These are phyloP conservation scores for Cheilosia soror DNA, from an alignment of 2,888 invertebrate species.

Conservation along the genomic window DNA sequence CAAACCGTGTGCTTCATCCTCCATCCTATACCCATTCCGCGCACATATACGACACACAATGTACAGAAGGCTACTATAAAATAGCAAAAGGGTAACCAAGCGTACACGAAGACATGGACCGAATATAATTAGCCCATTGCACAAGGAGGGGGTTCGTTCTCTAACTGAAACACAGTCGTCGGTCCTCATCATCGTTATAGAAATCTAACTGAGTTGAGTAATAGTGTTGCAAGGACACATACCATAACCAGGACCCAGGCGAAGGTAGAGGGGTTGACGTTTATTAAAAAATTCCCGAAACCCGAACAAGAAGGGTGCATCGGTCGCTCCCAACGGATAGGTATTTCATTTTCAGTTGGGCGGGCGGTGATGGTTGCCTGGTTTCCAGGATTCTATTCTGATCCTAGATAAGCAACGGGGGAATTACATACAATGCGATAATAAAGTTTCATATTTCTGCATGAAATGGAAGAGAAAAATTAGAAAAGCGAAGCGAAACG, in stretches of 20 bases:
- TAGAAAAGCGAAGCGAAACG: constrained; percentile 32
- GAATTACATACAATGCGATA: constrained; percentile 45
- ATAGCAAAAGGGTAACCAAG: constrained; percentile 71
- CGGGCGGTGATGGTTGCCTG: constrained; percentile 28
- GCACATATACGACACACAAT: constrained; percentile 3
- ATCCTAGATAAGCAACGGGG: constrained; percentile 9
- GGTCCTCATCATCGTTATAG: neutral
- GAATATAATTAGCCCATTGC: constrained; percentile 72
- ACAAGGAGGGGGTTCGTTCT: constrained; percentile 33
- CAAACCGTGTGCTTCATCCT: constrained; percentile 27
- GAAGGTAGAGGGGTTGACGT: constrained; percentile 35
- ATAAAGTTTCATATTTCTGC: constrained; percentile 65
- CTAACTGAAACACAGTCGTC: constrained; percentile 6
- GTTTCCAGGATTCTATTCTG: constrained; percentile 18
- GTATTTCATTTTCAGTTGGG: constrained; percentile 36
- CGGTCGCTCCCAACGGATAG: constrained; percentile 13
- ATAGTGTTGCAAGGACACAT: constrained; percentile 19
- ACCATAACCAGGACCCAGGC: neutral
- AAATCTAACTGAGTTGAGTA: constrained; percentile 17
- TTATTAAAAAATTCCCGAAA: constrained; percentile 57
- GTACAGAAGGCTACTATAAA: constrained; percentile 33
- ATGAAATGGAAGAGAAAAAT: constrained; percentile 7
- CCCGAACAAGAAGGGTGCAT: constrained; percentile 29
- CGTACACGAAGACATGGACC: constrained; percentile 69
- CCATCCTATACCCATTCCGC: constrained; percentile 13